A percentile compares a stretch with the other conserved stretches of the same genome.
These are phyloP conservation scores for Achroia grisella DNA, from an alignment of 1,140 invertebrate genomes.

Conservation along the genomic window DNA sequence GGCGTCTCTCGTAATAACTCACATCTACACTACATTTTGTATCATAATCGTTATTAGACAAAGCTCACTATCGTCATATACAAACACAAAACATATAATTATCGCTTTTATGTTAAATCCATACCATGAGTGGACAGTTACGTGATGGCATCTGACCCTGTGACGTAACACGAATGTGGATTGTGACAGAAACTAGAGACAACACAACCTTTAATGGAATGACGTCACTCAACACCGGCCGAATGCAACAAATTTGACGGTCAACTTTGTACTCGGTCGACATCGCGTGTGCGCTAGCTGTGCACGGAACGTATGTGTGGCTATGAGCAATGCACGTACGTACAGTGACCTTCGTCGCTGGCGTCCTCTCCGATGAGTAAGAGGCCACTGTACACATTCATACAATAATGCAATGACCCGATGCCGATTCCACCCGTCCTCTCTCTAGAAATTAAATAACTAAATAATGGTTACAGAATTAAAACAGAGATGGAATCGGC, in stretches of 20 bases:
- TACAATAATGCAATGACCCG: constrained; percentile 18
- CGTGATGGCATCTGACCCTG: not conserved
- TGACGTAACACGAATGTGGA: constrained; percentile 2
- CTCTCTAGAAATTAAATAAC: too few relatives aligned
- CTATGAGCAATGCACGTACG: constrained; percentile 22
- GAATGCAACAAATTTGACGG: not conserved
- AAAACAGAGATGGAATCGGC: not conserved
- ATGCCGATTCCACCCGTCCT: constrained; percentile 19
- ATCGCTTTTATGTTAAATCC: not conserved
- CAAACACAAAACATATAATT: not conserved
- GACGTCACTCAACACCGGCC: not conserved
- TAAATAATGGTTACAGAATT: not conserved
- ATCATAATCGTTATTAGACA: too few relatives aligned
- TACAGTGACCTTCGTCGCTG: constrained; percentile 15
- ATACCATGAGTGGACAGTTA: not conserved
- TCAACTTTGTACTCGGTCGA: not conserved
- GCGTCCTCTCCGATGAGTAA: constrained; percentile 1
- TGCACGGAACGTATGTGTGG: constrained; percentile 28
- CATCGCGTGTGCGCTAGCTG: constrained; percentile 28
- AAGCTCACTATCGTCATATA: not conserved
- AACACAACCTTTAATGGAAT: not conserved
- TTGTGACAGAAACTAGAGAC: not conserved
- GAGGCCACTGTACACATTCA: constrained; percentile 21
- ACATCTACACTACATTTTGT: not conserved
- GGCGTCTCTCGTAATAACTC: not conserved